Percentiles rank a stretch among this genome's conserved stretches.
These are phyloP conservation scores for Osmerus eperlanus DNA, from an alignment of 2,113 vertebrate genomes.

Conservation along the genomic window DNA sequence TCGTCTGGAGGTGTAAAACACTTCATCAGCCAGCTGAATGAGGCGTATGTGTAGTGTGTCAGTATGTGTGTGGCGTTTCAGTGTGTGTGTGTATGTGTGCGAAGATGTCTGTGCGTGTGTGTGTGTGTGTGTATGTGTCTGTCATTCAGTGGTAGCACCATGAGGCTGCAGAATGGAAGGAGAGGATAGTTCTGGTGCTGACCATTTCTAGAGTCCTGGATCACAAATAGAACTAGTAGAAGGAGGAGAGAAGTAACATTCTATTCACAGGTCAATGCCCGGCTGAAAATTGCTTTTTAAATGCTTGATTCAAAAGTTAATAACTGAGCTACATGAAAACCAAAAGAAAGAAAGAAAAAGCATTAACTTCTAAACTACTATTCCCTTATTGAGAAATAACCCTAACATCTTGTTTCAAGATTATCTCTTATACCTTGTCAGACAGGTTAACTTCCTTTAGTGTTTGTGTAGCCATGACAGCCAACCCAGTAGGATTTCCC, in stretches of 20 bases:
- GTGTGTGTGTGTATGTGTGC: constrained; percentile 46
- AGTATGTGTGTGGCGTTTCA: no score
- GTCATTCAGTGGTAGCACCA: constrained; percentile 91
- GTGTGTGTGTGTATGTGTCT: no score
- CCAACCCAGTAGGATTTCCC: constrained; percentile 80
- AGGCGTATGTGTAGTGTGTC: constrained; percentile 67
- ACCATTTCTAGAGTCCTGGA: constrained; percentile 85
- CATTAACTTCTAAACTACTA: constrained; percentile 87
- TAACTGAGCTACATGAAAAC: constrained; percentile 83
- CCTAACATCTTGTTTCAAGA: constrained; percentile 69
- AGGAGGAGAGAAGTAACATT: constrained; percentile 68
- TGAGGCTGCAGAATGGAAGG: constrained; percentile 76
- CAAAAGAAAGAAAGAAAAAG: constrained; percentile 60
- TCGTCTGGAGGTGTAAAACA: constrained; percentile 48
- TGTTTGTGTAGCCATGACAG: constrained; percentile 85
- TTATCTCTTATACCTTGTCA: constrained; percentile 77
- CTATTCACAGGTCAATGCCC: constrained; percentile 80
- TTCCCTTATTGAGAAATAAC: constrained; percentile 83
- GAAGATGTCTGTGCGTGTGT: no score
- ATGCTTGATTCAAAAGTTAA: constrained; percentile 88
- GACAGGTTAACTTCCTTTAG: constrained; percentile 78
- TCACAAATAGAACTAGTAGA: constrained; percentile 13
- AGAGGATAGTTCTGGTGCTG: constrained; percentile 78
- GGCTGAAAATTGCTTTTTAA: constrained; percentile 89
- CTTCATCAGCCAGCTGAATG: constrained; percentile 88